Evolutionary conservation across 2,113 vertebrate genomes (phyloP).

Genomic region (Pelusios castaneus): DNA sequence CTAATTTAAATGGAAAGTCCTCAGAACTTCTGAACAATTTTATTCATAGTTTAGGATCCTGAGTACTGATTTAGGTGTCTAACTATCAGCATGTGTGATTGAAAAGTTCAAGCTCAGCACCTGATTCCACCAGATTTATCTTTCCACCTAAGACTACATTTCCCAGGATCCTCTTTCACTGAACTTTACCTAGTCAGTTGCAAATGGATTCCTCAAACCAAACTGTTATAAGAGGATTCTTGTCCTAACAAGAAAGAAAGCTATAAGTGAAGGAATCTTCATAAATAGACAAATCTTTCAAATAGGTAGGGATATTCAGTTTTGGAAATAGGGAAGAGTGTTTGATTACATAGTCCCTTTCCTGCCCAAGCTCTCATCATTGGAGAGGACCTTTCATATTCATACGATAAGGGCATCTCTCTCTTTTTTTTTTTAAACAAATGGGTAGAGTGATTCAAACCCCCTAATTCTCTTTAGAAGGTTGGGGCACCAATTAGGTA

Average conservation of each 20-base stretch:
- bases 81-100: conserved; percentile 29
- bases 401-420: neutral
- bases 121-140: neutral
- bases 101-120: neutral
- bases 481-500: neutral
- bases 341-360: neutral
- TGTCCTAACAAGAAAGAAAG: neutral
- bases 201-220: neutral
- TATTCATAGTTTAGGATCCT: conserved; percentile 30
- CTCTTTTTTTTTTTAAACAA: neutral
- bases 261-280: neutral
- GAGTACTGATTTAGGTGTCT: conserved; percentile 43
- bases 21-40: conserved; percentile 22
- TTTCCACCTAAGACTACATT: neutral
- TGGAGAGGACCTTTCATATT: neutral
- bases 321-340: neutral
- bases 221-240: neutral
- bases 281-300: neutral
- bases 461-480: neutral
- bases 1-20: conserved; percentile 3
- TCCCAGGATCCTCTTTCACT: neutral
- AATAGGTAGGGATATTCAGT: neutral
- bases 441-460: neutral
- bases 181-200: neutral
- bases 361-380: neutral